phyloP scores from a whole-genome alignment of 2,888 invertebrate species.

The Trachelus tabidus region DNA sequence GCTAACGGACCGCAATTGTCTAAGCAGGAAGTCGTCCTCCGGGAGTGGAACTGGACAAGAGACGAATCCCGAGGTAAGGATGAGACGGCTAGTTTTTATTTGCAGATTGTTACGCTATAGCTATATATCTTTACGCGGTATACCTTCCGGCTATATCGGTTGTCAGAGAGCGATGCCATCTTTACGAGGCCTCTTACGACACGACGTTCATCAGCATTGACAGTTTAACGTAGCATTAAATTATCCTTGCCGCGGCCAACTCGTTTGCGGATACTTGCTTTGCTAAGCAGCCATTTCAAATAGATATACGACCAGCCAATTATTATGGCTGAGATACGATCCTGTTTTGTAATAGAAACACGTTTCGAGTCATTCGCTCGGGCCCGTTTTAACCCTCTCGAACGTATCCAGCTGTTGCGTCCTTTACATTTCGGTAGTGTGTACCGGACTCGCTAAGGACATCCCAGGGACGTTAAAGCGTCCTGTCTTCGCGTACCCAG shows the following conservation, averaged over 20 bases:
- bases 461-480: background rate
- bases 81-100: background rate
- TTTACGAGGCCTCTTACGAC: background rate
- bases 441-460: background rate
- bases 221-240: conserved; percentile 6
- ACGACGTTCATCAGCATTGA: conserved; percentile 3
- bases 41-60: background rate
- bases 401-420: background rate
- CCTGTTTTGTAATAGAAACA: conserved; percentile 3
- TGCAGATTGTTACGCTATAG: background rate
- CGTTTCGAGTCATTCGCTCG: background rate
- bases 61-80: background rate
- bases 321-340: conserved; percentile 5
- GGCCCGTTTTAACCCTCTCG: background rate
- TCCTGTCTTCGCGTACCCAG: background rate
- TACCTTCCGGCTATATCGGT: background rate
- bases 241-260: background rate
- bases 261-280: background rate
- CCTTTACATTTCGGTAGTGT: background rate
- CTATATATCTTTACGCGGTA: background rate
- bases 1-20: background rate
- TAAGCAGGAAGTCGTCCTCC: background rate
- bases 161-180: background rate
- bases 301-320: conserved; percentile 1
- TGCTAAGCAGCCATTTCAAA: background rate